Conservation (phyloP, 1,140 invertebrate species). For the Macrostomum lignano region DNA sequence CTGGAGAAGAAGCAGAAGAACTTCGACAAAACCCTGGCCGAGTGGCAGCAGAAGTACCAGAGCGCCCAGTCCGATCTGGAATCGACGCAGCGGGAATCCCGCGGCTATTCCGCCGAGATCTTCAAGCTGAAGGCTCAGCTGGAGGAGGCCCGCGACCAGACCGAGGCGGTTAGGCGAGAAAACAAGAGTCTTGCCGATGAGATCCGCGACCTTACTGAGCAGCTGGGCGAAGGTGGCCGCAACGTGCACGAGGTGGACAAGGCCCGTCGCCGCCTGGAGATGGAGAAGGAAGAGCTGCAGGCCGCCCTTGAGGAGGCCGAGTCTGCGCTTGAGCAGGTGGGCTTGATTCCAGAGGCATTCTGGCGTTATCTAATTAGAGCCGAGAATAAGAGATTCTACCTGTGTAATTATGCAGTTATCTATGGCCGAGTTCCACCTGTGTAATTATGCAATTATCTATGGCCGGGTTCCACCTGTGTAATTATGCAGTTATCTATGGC, state of each 20-base stretch:
- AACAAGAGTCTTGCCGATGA: conserved; percentile 95
- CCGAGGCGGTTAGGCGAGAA: conserved; percentile 82
- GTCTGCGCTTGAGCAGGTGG: conserved; percentile 78
- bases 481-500: too few species aligned
- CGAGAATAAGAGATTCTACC: too few species aligned
- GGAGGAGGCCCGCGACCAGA: conserved; percentile 75
- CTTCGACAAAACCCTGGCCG: conserved; percentile 92
- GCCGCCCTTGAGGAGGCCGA: conserved; percentile 94
- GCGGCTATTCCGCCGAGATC: conserved; percentile 92
- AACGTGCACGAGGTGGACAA: conserved; percentile 88
- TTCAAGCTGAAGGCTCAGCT: conserved; percentile 91
- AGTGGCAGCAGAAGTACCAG: conserved; percentile 98
- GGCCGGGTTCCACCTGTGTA: too few species aligned
- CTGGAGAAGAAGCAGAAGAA: conserved; percentile 98
- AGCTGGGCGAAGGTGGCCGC: conserved; percentile 77
- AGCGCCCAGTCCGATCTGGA: conserved; percentile 72
- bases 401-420: too few species aligned
- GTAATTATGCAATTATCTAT: too few species aligned
- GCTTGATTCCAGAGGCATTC: too few species aligned
- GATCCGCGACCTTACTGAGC: conserved; percentile 91
- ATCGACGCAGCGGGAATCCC: conserved; percentile 87
- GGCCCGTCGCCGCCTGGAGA: conserved; percentile 75
- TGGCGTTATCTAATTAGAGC: too few species aligned
- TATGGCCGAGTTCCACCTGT: too few species aligned
- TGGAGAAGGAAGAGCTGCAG: conserved; percentile 86